These are phyloP conservation scores for Galerucella calmariensis DNA, from an alignment of 2,888 invertebrate species.

Conservation along the genomic window DNA sequence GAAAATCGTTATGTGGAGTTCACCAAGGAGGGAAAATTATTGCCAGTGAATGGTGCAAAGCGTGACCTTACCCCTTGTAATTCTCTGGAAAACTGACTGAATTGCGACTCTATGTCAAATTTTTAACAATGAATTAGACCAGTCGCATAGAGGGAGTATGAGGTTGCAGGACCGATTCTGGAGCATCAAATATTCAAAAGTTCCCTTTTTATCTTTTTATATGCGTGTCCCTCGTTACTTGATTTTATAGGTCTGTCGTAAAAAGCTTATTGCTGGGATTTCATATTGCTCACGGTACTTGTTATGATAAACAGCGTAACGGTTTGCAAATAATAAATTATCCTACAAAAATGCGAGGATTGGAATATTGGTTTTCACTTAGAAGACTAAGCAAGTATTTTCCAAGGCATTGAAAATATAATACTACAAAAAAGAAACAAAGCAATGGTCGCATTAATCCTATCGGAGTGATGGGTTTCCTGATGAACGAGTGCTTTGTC, in stretches of 20 bases:
- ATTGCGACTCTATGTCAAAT: conserved; percentile 29
- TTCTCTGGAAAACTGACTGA: conserved; percentile 34
- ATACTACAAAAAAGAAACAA: too few relatives aligned
- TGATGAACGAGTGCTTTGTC: too few relatives aligned
- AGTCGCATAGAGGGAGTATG: conserved; percentile 31
- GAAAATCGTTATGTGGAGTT: conserved; percentile 4
- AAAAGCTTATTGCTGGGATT: neutral
- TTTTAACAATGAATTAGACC: conserved; percentile 41
- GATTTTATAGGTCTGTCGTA: neutral
- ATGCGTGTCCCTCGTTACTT: neutral
- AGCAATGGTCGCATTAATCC: too few relatives aligned
- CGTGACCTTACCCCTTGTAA: conserved; percentile 30
- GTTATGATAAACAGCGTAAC: too few relatives aligned
- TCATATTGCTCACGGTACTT: too few relatives aligned
- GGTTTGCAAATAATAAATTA: too few relatives aligned
- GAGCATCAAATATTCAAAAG: neutral
- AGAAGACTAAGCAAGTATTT: too few relatives aligned
- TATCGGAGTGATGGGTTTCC: too few relatives aligned
- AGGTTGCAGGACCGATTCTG: conserved; percentile 16
- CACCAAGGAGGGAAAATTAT: conserved; percentile 28
- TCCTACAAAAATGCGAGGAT: too few relatives aligned
- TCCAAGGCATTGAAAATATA: too few relatives aligned
- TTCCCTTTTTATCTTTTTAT: neutral
- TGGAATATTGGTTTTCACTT: too few relatives aligned
- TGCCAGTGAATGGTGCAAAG: conserved; percentile 36